Evolutionary conservation across 1,140 invertebrate genomes (phyloP), one percentile per base, ranked within the genome.

Genomic region (Trichogramma pretiosum): DNA sequence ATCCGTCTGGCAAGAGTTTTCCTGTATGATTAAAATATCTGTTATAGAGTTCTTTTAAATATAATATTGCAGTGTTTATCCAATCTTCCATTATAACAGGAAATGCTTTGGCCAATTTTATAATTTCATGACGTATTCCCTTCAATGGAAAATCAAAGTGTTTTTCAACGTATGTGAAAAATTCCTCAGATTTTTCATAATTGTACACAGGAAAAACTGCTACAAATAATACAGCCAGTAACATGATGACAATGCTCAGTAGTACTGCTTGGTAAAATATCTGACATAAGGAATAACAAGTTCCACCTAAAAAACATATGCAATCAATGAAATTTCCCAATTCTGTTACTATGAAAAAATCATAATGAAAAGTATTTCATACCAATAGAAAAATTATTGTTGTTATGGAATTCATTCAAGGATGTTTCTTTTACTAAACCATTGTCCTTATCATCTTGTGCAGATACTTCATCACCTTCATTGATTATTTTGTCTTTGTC

Each of bases 121-220:
- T 53, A n/a, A 53, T 46, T 4, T 56, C 24, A 42, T 53, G 41
- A n/a, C 61, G 56, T 55, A 65, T 64, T 45, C 43, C 24, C 16
- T 56, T 58, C 14, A 67, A 21, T n/a, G 55, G 59, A 21, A 66
- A 14, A 33, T 60, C 58, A 3, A 55, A 62, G 13, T 58, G 50
- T 4, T 5, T 39, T 50, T 66, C 53, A 8, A 64, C 36, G 22
- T 62, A 59, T 18, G 58, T 50, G 8, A 61, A 33, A 17, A 66
- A 36, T 3, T 40, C 33, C 14, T 63, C 55, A 0, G 57, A 54
- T 16, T 48, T 36, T 39, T 51, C 34, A 36, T 56, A 34, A 16
- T 61, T 50, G 32, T 55, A 59, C 30, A 59, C 37, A 13, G 63
- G 60, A 5, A 63, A 56, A 23, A 62, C 17, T 11, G 53, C 23